Conservation (phyloP, 2,113 vertebrate species). For the Hyperopisus bebe region DNA sequence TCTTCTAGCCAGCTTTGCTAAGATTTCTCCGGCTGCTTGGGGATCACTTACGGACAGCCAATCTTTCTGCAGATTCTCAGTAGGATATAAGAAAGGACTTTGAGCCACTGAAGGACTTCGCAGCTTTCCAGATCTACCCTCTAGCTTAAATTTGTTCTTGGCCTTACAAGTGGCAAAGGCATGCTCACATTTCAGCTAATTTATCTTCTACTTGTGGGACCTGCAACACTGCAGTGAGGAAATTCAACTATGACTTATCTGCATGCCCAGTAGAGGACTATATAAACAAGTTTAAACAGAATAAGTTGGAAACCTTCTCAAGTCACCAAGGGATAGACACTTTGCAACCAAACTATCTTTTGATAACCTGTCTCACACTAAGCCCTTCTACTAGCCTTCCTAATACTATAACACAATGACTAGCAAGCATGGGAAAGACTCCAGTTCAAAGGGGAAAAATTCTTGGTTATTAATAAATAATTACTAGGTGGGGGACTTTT, state of each 20-base stretch:
- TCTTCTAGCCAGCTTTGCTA: background rate
- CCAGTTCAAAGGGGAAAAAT: background rate
- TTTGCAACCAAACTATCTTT: background rate
- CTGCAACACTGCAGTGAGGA: background rate
- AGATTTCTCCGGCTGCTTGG: background rate
- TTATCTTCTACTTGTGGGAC: background rate
- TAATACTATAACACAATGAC: background rate
- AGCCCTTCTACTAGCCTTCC: background rate
- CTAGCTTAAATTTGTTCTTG: constrained; percentile 3
- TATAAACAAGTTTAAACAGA: background rate
- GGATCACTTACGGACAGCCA: constrained; percentile 3
- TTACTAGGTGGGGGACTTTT: background rate
- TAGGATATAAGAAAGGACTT: constrained; percentile 3
- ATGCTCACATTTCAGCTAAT: background rate
- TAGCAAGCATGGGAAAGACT: background rate
- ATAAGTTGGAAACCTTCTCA: background rate
- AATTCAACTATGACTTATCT: background rate
- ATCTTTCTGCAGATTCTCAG: background rate
- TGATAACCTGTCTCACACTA: background rate
- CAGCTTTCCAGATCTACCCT: background rate
- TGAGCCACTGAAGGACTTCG: background rate
- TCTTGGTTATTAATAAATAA: background rate
- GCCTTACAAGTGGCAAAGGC: background rate
- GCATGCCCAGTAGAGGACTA: background rate
- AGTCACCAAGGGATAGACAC: background rate